Evolutionary conservation across 2,888 invertebrate species (phyloP), one percentile per base, ranked within the genome.

Genomic region (Phyllotreta striolata): DNA sequence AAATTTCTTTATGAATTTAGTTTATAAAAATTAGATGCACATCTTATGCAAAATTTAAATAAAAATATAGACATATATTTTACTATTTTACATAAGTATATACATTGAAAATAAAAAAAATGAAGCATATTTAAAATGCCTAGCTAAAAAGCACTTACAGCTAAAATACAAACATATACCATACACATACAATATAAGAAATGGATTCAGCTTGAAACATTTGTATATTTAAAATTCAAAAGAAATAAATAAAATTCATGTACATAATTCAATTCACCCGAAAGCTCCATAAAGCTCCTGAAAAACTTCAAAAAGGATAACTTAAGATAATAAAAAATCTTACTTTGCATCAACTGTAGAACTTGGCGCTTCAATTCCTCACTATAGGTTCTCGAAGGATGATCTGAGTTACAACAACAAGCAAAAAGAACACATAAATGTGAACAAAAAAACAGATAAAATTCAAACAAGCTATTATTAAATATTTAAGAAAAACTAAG

Each of bases 301-400:
- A 55, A 56, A 56, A 24, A 24, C 24, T 24, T 24, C 24, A 24
- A 24, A 24, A 24, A 24, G 4, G 24, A 44, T 62, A 62, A 64
- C 14, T 62, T 9, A 56, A 64, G 56, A 69, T 67, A 67, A 46
- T 61, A 68, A 62, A 71, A 64, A 66, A 72, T 72, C 81, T 81
- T 81, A 81, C 81, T 75, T 76, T 76, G 72, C 78, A 79, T 79
- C 56, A 81, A 78, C 70, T 79, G 74, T 66, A 74, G 74, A 62
- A 81, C 81, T 69, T 81, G 80, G 58, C 77, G 75, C 65, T 72
- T 74, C 69, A 81, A 72, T 69, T 81, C 80, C 68, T 80, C 79
- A 54, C 79, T 78, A 70, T 80, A 81, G 56, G 81, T 81, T 67
- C 76, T 76, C 59, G 79, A 80, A 59, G 78, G 79, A 68, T 78